phyloP scores from a whole-genome alignment of 2,113 vertebrate genomes.

The Puma concolor region DNA sequence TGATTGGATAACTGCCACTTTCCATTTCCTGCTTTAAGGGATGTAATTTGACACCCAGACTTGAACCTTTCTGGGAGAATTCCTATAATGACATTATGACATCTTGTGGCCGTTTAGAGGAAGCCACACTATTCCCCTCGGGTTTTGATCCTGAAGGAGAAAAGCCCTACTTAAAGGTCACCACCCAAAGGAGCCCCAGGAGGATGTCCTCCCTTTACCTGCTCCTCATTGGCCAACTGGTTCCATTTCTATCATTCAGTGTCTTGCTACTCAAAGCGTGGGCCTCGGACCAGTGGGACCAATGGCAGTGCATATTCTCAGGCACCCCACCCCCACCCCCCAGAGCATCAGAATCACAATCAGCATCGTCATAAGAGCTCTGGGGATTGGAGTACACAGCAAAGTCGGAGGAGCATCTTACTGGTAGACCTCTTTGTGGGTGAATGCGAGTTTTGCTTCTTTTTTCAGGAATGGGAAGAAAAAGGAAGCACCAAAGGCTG shows the following conservation, averaged over 20 bases:
- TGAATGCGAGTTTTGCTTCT: neutral
- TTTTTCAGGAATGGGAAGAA: neutral
- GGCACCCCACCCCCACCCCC: too few species aligned
- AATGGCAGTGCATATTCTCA: too few species aligned
- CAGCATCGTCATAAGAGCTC: neutral
- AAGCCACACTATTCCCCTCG: neutral
- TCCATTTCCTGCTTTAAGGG: slow-evolving; percentile 33
- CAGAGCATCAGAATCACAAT: neutral
- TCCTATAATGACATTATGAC: slow-evolving; percentile 66
- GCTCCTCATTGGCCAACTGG: neutral
- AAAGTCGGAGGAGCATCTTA: neutral
- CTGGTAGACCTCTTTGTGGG: neutral
- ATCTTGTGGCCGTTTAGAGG: slow-evolving; percentile 65
- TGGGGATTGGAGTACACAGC: rapidly evolving
- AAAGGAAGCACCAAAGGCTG: neutral
- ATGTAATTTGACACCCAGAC: slow-evolving; percentile 41
- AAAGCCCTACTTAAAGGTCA: neutral
- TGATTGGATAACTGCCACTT: neutral
- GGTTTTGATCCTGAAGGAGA: neutral
- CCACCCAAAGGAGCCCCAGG: neutral
- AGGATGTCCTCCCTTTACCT: too few species aligned
- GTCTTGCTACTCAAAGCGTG: neutral
- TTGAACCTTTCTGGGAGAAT: slow-evolving; percentile 41
- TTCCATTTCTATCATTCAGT: neutral
- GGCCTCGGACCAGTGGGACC: neutral